These are phyloP conservation scores for Cavia aperea DNA, from an alignment of 2,113 vertebrate species.

Conservation along the genomic window DNA sequence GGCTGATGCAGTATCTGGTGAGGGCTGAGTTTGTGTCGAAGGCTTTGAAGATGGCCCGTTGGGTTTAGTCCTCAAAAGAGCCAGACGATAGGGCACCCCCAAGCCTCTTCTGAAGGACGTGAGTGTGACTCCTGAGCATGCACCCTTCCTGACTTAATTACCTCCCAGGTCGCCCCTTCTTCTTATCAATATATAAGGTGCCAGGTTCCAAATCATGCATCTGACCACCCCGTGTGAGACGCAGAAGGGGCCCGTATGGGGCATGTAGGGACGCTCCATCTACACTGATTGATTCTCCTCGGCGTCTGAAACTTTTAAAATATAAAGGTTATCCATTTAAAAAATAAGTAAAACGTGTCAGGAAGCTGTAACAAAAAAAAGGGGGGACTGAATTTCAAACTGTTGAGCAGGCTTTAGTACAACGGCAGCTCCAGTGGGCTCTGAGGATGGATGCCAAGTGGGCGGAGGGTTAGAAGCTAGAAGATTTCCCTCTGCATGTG, in stretches of 20 bases:
- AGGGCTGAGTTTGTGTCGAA: background rate
- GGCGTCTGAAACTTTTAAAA: background rate
- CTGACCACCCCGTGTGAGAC: background rate
- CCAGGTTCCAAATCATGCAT: background rate
- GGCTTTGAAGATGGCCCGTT: background rate
- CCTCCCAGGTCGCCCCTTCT: background rate
- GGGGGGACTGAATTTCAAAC: background rate
- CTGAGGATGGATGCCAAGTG: background rate
- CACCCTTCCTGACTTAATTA: background rate
- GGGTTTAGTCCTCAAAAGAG: background rate
- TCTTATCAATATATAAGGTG: too few relatives aligned
- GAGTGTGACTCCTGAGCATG: background rate
- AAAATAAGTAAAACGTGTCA: background rate
- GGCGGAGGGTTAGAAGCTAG: background rate
- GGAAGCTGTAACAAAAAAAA: background rate
- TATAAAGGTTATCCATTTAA: background rate
- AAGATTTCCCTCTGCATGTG: background rate
- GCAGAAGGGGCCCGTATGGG: too few relatives aligned
- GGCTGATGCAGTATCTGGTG: background rate
- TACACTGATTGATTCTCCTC: background rate
- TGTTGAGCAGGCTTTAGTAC: background rate
- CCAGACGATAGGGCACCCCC: too few relatives aligned
- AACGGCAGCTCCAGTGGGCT: background rate
- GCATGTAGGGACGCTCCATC: background rate
- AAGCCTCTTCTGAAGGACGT: background rate